Conservation (phyloP, 2,888 invertebrate species). For the Hyposoter didymator region DNA sequence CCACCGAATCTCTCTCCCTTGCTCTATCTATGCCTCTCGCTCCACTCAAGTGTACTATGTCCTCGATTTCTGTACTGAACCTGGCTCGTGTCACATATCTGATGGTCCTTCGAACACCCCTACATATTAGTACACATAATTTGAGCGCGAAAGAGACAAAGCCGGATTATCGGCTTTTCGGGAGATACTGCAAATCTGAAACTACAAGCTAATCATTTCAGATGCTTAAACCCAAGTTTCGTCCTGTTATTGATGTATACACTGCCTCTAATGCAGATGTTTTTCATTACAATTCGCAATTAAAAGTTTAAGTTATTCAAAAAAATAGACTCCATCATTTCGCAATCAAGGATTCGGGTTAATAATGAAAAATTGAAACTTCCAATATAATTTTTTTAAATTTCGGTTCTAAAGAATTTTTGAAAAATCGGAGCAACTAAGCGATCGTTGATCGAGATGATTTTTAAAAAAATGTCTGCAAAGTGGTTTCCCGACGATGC, state of each 20-base stretch:
- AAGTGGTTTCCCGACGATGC: too few relatives aligned
- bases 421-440: background rate
- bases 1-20: conserved; percentile 17
- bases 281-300: background rate
- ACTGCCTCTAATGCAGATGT: background rate
- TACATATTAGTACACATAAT: conserved; percentile 30
- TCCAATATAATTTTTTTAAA: background rate
- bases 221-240: conserved; percentile 22
- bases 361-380: background rate
- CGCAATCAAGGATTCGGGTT: background rate
- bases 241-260: background rate
- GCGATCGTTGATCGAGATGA: background rate
- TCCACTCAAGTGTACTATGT: background rate
- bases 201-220: conserved; percentile 9
- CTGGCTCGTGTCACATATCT: conserved; percentile 47
- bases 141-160: conserved; percentile 24
- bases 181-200: conserved; percentile 23
- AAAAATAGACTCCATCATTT: background rate
- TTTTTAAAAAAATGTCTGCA: background rate
- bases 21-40: conserved; percentile 9
- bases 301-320: background rate
- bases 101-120: conserved; percentile 37
- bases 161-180: conserved; percentile 47
- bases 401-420: background rate
- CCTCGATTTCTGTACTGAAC: conserved; percentile 13